Base-by-base conservation (phyloP, 2,888 invertebrate species). In the Melikaiella ostensackeni region DNA sequence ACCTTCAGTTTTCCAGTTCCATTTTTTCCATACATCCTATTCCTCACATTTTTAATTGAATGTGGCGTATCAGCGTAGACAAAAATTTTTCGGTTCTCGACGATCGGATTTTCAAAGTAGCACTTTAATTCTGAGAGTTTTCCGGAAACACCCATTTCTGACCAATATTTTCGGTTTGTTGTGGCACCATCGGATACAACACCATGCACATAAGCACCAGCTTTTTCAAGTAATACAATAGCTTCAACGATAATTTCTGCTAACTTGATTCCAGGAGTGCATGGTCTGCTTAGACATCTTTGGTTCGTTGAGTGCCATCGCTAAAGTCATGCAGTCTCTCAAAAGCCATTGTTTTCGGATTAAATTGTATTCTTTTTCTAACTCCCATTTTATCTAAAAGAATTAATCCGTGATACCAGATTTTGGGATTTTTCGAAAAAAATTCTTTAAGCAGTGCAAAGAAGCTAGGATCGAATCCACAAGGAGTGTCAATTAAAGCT, bases 381-480 rank as follows among this genome's bases (percentile, higher is more conserved):
- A 75, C 38, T 42, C 77, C 59, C 33, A 83, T 83, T 73, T 83
- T 81, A 63, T 83, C 80, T 16, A 82, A 13, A 7, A 81, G 61
- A 61, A 82, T 30, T 6, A 78, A 16, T 13, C 75, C 75, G 3
- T 46, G 46, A 46, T 4, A 16, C 46, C 19, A 46, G 16, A 16
- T 16, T 16, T 13, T 11, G 4, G 19, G n/a, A 46, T 66, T 66
- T 33, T 62, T 38, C 63, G 21, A 4, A 57, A 77, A 74, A 19
- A 64, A 74, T 19, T 46, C 27, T 77, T 75, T 38, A 16, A 77
- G 38, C 8, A 77, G 33, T 77, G 63, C 62, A 57, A 77, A 77
- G 59, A 74, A 77, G 1, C 62, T 63, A 5, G 50, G 9, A 63
- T 77, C 57, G 55, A 74, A 77, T 9, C 77, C 64, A 55, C 77